Conservation (phyloP, 2,888 invertebrate genomes). For the Trichopria drosophilae region DNA sequence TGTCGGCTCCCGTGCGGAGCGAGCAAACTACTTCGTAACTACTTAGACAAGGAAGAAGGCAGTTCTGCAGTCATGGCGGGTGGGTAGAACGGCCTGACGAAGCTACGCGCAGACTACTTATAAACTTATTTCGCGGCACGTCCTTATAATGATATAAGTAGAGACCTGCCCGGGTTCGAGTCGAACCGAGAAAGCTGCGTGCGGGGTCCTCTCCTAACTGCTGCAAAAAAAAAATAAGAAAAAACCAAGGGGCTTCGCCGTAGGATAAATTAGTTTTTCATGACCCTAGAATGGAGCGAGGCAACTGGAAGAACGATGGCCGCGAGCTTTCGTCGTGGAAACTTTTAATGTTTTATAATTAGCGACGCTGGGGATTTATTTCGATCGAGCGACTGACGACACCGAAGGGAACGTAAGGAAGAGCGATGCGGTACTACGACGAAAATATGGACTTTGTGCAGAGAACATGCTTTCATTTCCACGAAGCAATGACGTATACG, state of each 20-base stretch:
- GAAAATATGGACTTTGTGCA: no score
- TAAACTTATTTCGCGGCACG: conserved; percentile 54
- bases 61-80: no score
- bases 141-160: conserved; percentile 54
- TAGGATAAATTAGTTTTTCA: conserved; percentile 46
- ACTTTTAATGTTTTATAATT: conserved; percentile 47
- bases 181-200: no score
- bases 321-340: conserved; percentile 26
- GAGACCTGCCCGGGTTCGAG: conserved; percentile 35
- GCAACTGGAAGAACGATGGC: conserved; percentile 42
- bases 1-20: conserved; percentile 45
- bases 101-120: conserved; percentile 53
- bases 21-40: conserved; percentile 54
- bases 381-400: conserved; percentile 14
- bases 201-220: no score
- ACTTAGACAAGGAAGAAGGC: conserved; percentile 49
- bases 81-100: conserved; percentile 51
- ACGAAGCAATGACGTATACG: no score
- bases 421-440: no score
- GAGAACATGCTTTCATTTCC: no score
- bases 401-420: conserved; percentile 8
- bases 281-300: conserved; percentile 39
- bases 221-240: no score
- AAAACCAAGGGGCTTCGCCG: no score
- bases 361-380: conserved; percentile 35